A percentile compares a stretch with the other conserved stretches of the same genome.
Conservation (phyloP, 1,140 invertebrate genomes). For the Pachypeltis micranthus region DNA sequence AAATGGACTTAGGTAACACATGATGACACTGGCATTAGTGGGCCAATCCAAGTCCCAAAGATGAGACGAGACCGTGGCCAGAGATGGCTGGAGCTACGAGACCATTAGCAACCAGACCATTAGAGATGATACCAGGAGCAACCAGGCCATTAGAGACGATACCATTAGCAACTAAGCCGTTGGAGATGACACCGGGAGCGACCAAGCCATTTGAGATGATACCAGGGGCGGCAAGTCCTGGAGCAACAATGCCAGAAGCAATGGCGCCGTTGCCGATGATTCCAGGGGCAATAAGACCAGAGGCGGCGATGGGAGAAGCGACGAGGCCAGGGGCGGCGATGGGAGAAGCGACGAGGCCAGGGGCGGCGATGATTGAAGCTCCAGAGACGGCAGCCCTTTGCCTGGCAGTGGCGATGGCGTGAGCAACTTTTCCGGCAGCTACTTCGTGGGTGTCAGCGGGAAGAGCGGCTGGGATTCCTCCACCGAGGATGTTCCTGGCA, state of each 20-base stretch:
- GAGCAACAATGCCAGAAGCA: not conserved
- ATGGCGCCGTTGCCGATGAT: not conserved
- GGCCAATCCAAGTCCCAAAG: not conserved
- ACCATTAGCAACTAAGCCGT: not conserved
- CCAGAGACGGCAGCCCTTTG: conserved; percentile 28
- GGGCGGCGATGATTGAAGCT: not conserved
- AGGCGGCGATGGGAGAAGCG: not conserved
- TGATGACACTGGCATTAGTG: not conserved
- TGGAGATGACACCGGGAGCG: not conserved
- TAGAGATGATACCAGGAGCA: not conserved
- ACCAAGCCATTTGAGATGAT: not conserved
- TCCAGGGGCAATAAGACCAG: not conserved
- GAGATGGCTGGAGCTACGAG: too few species aligned
- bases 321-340: not conserved
- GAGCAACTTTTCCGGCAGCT: conserved; percentile 37
- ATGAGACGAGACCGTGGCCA: not conserved
- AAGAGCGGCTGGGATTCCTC: conserved; percentile 30
- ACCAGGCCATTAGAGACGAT: not conserved
- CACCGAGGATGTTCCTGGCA: conserved; percentile 17
- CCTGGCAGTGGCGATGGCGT: conserved; percentile 28
- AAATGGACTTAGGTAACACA: not conserved
- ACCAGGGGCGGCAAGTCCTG: not conserved
- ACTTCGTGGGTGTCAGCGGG: conserved; percentile 42
- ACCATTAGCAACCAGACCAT: not conserved
- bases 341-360: not conserved